Evolutionary conservation across 1,140 invertebrate genomes (phyloP), one percentile per base, ranked within the genome.

Genomic region (Andricus grossulariae): DNA sequence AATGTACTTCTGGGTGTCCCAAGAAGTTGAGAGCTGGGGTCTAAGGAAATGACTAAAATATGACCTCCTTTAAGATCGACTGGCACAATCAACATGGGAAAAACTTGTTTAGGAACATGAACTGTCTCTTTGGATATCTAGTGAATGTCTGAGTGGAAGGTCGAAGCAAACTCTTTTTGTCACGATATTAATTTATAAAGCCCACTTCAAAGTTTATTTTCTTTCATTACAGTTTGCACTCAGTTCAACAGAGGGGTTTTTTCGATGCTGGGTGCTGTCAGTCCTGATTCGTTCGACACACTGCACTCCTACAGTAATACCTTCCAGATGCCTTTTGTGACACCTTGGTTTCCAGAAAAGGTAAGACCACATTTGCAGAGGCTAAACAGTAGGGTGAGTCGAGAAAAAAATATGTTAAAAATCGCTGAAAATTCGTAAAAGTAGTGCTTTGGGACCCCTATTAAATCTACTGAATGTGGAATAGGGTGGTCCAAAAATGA

Each of bases 251-350:
- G 97, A 81, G 97, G 97, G 19, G 97, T 98, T 71, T 96, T 96
- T 86, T 95, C 97, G 5, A 96, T 99, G 94, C 91, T 99, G 84
- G 97, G 97, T 0, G 96, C 97, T 6, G 97, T 98, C 12, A 96
- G 96, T 80, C 96, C 97, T 8, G 97, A 98, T 84, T 97, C 97
- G 8, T 98, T 98, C 89, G 96, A 98, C 89, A 98, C 97, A 18
- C 93, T 99, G 54, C 97, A 98, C 88, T 98, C 97, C 1, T 98
- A 98, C 91, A 96, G 96, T 84, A 98, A 98, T 90, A 98, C 97
- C 7, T 99, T 98, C 90, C 96, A 98, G 90, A 97, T 99, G 95
- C 98, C 98, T 25, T 98, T 98, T 88, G 94, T 99, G 51, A 98
- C 96, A 45, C 97, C 97, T 12, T 97, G 96, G 95, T 98, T 97